Percentiles rank a stretch among this genome's conserved stretches.
These are phyloP conservation scores for Parnassius mnemosyne DNA, from an alignment of 2,888 invertebrate genomes.

Conservation along the genomic window DNA sequence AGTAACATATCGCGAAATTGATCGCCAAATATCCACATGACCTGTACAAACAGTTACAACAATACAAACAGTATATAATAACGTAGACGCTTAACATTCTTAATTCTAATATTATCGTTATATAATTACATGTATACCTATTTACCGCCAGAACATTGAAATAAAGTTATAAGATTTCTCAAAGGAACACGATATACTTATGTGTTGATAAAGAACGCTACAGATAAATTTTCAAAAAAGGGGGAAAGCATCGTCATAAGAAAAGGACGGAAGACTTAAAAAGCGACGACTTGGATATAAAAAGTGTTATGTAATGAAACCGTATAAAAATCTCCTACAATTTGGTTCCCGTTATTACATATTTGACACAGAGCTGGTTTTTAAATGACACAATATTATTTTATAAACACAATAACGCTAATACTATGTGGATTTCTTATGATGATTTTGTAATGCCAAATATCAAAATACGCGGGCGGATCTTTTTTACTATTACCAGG, in stretches of 20 bases:
- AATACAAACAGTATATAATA: conserved; percentile 66
- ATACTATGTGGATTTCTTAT: conserved; percentile 6
- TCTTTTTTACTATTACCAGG: conserved; percentile 3
- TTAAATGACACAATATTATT: conserved; percentile 35
- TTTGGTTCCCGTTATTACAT: conserved; percentile 72
- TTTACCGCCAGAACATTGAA: conserved; percentile 6
- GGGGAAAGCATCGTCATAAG: conserved; percentile 46
- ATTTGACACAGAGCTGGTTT: conserved; percentile 68
- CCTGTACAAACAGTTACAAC: conserved; percentile 67
- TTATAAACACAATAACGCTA: conserved; percentile 28
- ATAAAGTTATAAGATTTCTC: not conserved
- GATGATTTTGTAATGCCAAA: conserved; percentile 3
- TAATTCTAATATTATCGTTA: conserved; percentile 17
- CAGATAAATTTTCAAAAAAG: conserved; percentile 29
- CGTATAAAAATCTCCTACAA: conserved; percentile 50
- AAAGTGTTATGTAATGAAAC: conserved; percentile 50
- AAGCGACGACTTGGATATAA: conserved; percentile 60
- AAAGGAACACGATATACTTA: not conserved
- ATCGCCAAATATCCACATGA: conserved; percentile 81
- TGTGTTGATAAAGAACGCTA: not conserved
- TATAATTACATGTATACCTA: conserved; percentile 10
- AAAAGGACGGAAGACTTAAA: conserved; percentile 76
- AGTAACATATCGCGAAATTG: conserved; percentile 62
- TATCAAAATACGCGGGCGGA: conserved; percentile 2
- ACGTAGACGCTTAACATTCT: conserved; percentile 26